These are phyloP conservation scores for Cottus gobio DNA, from an alignment of 2,113 vertebrate genomes.

Conservation along the genomic window DNA sequence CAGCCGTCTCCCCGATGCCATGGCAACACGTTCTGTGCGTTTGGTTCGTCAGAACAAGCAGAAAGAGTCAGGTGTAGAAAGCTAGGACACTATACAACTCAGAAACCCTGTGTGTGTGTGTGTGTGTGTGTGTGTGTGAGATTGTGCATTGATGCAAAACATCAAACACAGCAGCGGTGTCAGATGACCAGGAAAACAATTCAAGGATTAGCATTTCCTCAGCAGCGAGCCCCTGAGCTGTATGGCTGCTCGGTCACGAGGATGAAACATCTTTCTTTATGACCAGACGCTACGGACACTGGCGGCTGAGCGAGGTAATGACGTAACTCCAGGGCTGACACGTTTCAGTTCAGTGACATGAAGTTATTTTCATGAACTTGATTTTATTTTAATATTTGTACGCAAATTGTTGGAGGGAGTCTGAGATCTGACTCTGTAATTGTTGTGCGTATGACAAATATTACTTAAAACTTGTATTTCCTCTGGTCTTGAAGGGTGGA, in stretches of 20 bases:
- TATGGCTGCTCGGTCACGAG: conserved; percentile 17
- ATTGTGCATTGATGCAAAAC: conserved; percentile 34
- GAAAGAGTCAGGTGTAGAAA: conserved; percentile 49
- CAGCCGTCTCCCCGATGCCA: conserved; percentile 58
- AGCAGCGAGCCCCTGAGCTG: neutral
- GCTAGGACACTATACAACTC: conserved; percentile 7
- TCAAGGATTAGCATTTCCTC: conserved; percentile 40
- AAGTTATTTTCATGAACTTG: neutral
- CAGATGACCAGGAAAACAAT: conserved; percentile 39
- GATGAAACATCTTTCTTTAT: conserved; percentile 17
- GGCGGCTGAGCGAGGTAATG: neutral
- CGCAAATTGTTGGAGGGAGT: neutral
- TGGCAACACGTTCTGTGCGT: conserved; percentile 63
- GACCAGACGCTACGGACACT: conserved; percentile 13
- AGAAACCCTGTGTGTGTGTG: neutral
- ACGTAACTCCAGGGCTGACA: neutral
- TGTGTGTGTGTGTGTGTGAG: neutral
- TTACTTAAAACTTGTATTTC: neutral
- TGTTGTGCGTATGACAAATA: neutral
- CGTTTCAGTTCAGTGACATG: neutral
- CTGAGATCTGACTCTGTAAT: neutral
- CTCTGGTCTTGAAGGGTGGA: neutral
- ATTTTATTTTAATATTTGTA: neutral
- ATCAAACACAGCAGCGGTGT: conserved; percentile 8
- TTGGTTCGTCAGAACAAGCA: conserved; percentile 28